Conservation (phyloP, 2,888 invertebrate species). For the Dolichopus griseipennis region DNA sequence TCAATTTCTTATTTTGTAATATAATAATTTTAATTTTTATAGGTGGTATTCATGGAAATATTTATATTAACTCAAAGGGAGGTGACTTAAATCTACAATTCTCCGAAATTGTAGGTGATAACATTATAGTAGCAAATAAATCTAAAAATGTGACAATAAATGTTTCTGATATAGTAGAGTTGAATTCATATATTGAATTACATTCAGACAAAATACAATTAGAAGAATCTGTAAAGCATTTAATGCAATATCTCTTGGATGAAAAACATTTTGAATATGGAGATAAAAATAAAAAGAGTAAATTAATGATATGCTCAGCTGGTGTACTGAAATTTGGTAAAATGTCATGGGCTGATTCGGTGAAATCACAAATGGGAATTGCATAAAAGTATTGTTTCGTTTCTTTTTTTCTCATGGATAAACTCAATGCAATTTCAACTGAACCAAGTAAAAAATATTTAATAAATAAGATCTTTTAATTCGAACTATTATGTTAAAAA, state of each 20-base stretch:
- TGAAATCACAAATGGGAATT: constrained; percentile 23
- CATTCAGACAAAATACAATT: constrained; percentile 30
- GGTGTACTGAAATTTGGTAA: constrained; percentile 35
- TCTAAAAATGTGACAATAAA: constrained; percentile 32
- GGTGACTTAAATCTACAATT: constrained; percentile 37
- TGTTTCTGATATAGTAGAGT: constrained; percentile 38
- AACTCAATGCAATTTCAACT: not conserved
- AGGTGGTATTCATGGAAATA: constrained; percentile 40
- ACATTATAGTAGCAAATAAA: constrained; percentile 30
- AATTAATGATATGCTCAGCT: constrained; percentile 28
- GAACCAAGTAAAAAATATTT: not conserved
- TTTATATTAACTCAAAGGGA: constrained; percentile 33
- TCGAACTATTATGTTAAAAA: too few species aligned
- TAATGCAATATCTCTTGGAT: constrained; percentile 28
- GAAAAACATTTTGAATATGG: constrained; percentile 30
- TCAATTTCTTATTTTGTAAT: not conserved
- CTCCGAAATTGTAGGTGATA: constrained; percentile 36
- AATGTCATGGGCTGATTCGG: constrained; percentile 38
- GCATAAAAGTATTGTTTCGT: not conserved
- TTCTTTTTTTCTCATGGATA: too few species aligned
- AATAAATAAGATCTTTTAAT: too few species aligned
- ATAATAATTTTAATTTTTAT: constrained; percentile 12
- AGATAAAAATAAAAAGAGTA: constrained; percentile 27
- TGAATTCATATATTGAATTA: constrained; percentile 30
- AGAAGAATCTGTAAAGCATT: constrained; percentile 30